These are phyloP conservation scores for Thymelicus sylvestris DNA, from an alignment of 2,888 invertebrate species.

Conservation along the genomic window DNA sequence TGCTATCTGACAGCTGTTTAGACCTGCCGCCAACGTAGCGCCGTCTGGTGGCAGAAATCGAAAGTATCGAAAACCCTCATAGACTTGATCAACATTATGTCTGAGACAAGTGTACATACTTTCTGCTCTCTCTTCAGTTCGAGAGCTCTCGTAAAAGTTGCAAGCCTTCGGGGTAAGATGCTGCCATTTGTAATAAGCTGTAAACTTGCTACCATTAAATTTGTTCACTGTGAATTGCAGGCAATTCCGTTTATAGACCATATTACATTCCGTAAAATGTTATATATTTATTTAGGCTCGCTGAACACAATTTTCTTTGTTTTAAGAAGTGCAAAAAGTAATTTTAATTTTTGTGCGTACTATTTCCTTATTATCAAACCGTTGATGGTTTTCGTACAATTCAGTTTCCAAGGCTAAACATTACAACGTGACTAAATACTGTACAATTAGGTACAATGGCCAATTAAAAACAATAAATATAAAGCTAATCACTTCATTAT, in stretches of 20 bases:
- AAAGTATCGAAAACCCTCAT: too few species aligned
- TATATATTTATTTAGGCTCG: neutral
- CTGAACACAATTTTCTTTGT: neutral
- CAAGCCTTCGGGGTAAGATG: neutral
- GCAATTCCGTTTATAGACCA: conserved; percentile 10
- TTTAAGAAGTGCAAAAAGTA: neutral
- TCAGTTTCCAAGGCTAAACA: too few species aligned
- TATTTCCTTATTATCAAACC: too few species aligned
- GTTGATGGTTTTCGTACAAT: too few species aligned
- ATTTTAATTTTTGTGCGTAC: neutral
- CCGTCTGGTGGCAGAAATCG: too few species aligned
- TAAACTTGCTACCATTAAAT: conserved; percentile 3
- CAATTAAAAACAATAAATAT: too few species aligned
- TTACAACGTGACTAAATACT: too few species aligned
- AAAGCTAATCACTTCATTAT: too few species aligned
- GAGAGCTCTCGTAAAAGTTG: neutral
- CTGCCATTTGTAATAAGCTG: conserved; percentile 8
- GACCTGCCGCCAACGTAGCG: too few species aligned
- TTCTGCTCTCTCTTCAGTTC: neutral
- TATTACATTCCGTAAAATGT: neutral
- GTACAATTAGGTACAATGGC: too few species aligned
- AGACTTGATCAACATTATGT: too few species aligned
- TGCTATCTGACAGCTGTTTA: too few species aligned
- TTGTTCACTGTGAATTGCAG: neutral
- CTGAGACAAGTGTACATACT: neutral